A percentile compares a stretch with the other conserved stretches of the same genome.
Conservation (phyloP, 2,888 invertebrate species). For the Colostygia pectinataria region DNA sequence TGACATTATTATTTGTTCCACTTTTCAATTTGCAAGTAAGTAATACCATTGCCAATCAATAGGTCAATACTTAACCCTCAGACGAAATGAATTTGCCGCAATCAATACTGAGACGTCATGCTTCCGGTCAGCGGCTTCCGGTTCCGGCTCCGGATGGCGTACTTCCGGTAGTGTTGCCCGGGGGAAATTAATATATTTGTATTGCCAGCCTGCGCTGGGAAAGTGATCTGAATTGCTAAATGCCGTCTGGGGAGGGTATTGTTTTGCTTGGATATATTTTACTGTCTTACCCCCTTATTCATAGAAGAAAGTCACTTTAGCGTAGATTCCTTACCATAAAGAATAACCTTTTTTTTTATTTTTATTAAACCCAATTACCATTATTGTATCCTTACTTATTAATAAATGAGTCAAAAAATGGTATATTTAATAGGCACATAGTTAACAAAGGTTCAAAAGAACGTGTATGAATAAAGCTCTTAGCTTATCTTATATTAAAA, state of each 20-base stretch:
- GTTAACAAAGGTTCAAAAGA: too few species aligned
- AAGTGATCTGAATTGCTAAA: conserved; percentile 14
- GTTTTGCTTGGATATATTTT: conserved; percentile 6
- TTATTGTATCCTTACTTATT: too few species aligned
- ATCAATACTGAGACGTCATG: conserved; percentile 65
- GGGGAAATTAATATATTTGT: conserved; percentile 37
- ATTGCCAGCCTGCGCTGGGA: conserved; percentile 9
- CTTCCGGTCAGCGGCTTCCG: conserved; percentile 66
- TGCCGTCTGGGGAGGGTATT: conserved; percentile 2
- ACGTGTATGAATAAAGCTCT: too few species aligned
- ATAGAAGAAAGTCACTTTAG: too few species aligned
- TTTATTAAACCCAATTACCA: too few species aligned
- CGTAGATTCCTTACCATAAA: too few species aligned
- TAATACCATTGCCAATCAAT: background rate
- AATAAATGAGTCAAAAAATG: too few species aligned
- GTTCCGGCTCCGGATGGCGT: conserved; percentile 52
- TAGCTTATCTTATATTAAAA: too few species aligned
- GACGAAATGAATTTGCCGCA: conserved; percentile 61
- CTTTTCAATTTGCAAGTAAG: background rate
- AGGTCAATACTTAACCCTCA: conserved; percentile 25
- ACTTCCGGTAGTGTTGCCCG: conserved; percentile 46
- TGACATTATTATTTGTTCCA: too few species aligned
- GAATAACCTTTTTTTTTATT: too few species aligned
- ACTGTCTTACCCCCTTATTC: too few species aligned
- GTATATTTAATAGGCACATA: too few species aligned